Conservation (phyloP, 2,113 vertebrate genomes). For the Etheostoma cragini region DNA sequence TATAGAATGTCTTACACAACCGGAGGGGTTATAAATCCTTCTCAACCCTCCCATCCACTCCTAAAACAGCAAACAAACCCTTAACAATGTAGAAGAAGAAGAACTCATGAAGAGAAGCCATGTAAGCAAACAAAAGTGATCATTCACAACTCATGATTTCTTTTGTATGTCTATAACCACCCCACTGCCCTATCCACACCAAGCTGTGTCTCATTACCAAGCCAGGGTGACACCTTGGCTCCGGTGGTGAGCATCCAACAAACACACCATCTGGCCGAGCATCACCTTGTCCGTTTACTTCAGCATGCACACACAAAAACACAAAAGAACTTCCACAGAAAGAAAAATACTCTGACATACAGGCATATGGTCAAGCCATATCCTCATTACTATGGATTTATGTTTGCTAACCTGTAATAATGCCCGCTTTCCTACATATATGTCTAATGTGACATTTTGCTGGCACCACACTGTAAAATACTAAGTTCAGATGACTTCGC, state of each 20-base stretch:
- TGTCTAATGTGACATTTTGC: slow-evolving; percentile 1
- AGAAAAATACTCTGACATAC: background rate
- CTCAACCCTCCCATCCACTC: background rate
- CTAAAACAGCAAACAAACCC: background rate
- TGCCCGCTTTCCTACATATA: background rate
- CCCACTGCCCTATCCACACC: slow-evolving; percentile 8
- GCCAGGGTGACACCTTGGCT: slow-evolving; percentile 57
- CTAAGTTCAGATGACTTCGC: background rate
- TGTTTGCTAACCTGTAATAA: background rate
- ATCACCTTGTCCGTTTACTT: slow-evolving; percentile 43
- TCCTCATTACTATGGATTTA: background rate
- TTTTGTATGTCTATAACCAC: slow-evolving; percentile 26
- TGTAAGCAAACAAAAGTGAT: background rate
- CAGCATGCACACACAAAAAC: background rate
- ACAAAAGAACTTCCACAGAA: background rate
- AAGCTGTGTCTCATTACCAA: slow-evolving; percentile 37
- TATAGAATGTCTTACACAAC: too few species aligned
- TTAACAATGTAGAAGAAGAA: background rate
- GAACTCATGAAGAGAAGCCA: background rate
- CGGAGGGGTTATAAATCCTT: background rate
- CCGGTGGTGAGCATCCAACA: slow-evolving; percentile 40
- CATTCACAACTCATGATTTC: slow-evolving; percentile 7
- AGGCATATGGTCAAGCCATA: background rate
- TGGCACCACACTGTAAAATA: background rate
- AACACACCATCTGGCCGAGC: slow-evolving; percentile 56